Conservation (phyloP, 2,113 vertebrate genomes). For the Dromiciops gliroides region DNA sequence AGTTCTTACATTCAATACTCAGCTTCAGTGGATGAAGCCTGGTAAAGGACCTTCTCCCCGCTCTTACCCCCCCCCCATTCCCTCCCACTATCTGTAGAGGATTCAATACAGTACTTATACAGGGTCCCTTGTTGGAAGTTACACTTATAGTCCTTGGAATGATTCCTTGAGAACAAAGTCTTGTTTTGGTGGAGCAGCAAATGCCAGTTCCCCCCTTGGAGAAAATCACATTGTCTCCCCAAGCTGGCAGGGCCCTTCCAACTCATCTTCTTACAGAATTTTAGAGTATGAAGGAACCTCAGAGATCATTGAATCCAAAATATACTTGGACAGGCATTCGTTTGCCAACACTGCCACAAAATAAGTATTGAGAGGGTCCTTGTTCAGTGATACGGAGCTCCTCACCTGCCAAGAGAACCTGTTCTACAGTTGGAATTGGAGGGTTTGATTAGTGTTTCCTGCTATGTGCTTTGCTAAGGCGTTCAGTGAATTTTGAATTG, state of each 20-base stretch:
- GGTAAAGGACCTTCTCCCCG: background rate
- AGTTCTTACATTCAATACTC: conserved; percentile 52
- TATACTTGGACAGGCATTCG: background rate
- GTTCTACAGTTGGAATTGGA: background rate
- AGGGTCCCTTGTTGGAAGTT: background rate
- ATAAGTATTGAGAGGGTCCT: background rate
- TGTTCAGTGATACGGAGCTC: background rate
- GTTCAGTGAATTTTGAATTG: background rate
- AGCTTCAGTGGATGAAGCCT: conserved; percentile 31
- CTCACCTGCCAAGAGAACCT: background rate
- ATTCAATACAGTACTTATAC: background rate
- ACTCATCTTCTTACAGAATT: background rate
- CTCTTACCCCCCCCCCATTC: conserved; percentile 38
- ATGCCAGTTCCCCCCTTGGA: conserved; percentile 28
- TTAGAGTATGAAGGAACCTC: background rate
- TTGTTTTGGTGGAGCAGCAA: conserved; percentile 54
- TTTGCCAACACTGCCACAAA: background rate
- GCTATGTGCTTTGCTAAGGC: background rate
- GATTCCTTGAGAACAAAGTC: conserved; percentile 63
- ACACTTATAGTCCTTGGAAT: background rate
- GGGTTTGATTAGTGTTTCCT: background rate
- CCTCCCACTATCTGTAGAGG: conserved; percentile 26
- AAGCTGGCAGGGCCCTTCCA: background rate
- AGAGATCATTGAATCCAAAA: background rate
- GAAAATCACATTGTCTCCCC: background rate